phyloP scores from a whole-genome alignment of 1,140 invertebrate genomes.

The Notospermus geniculatus region DNA sequence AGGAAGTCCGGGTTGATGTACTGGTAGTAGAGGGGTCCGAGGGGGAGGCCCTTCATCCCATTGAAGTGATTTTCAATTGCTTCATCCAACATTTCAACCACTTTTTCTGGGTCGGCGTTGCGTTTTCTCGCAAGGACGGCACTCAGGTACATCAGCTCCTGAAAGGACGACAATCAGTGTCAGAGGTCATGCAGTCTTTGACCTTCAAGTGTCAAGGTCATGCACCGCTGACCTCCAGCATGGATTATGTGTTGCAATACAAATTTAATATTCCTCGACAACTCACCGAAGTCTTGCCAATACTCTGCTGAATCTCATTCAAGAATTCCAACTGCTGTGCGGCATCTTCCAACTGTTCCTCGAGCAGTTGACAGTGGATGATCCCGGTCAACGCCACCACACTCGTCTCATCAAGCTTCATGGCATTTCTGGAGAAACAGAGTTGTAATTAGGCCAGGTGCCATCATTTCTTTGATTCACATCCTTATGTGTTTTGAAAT shows the following conservation, averaged over 20 bases:
- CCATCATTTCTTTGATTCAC: too few relatives aligned
- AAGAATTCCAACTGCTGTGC: conserved; percentile 84
- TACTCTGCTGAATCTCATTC: conserved; percentile 72
- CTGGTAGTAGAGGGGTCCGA: conserved; percentile 73
- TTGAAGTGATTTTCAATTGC: conserved; percentile 69
- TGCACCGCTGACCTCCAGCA: too few relatives aligned
- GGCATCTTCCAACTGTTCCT: conserved; percentile 64
- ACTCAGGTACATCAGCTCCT: conserved; percentile 56
- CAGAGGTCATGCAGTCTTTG: too few relatives aligned
- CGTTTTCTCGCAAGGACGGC: conserved; percentile 62
- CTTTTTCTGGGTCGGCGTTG: conserved; percentile 56
- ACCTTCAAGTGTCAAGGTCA: too few relatives aligned
- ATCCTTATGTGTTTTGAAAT: too few relatives aligned
- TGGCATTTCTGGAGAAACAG: conserved; percentile 59
- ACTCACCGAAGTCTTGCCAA: conserved; percentile 59
- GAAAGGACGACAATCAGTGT: too few relatives aligned
- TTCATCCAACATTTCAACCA: conserved; percentile 65
- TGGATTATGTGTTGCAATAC: background rate
- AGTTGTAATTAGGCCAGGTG: too few relatives aligned
- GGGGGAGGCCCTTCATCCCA: conserved; percentile 60
- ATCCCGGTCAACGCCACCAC: conserved; percentile 72
- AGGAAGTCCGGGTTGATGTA: conserved; percentile 83
- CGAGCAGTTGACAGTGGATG: conserved; percentile 73
- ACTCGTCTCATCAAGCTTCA: conserved; percentile 79
- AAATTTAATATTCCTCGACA: conserved; percentile 39